These are phyloP conservation scores for Galago senegalensis DNA, from an alignment of 2,797 vertebrate species.

Conservation along the genomic window DNA sequence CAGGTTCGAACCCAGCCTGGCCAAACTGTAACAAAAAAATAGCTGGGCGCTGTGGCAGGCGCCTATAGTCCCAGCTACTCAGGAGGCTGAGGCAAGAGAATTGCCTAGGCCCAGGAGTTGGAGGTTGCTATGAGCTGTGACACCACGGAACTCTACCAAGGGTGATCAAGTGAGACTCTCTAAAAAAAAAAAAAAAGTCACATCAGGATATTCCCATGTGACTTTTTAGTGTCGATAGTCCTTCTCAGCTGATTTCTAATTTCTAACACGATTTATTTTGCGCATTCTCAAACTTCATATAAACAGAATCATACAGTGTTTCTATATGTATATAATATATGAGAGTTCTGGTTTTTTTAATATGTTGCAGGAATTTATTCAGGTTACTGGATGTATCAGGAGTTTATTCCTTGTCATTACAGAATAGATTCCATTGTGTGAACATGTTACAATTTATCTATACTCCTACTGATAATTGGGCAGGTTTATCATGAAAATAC, in stretches of 20 bases:
- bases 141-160: no score
- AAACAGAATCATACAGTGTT: background rate
- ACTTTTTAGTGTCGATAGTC: background rate
- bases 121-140: no score
- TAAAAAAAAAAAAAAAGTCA: background rate
- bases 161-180: no score
- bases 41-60: no score
- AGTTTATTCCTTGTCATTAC: background rate
- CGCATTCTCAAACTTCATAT: background rate
- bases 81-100: no score
- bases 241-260: background rate
- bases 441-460: background rate
- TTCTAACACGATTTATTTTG: background rate
- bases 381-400: background rate
- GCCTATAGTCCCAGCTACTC: no score
- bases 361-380: background rate
- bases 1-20: no score
- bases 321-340: background rate
- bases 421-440: background rate
- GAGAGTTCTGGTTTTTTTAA: background rate
- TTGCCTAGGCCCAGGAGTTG: no score
- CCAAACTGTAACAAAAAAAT: no score
- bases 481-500: background rate
- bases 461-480: background rate
- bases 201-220: background rate